These are phyloP conservation scores for Choloepus hoffmanni DNA, from an alignment of 2,113 vertebrate genomes.

Conservation along the genomic window DNA sequence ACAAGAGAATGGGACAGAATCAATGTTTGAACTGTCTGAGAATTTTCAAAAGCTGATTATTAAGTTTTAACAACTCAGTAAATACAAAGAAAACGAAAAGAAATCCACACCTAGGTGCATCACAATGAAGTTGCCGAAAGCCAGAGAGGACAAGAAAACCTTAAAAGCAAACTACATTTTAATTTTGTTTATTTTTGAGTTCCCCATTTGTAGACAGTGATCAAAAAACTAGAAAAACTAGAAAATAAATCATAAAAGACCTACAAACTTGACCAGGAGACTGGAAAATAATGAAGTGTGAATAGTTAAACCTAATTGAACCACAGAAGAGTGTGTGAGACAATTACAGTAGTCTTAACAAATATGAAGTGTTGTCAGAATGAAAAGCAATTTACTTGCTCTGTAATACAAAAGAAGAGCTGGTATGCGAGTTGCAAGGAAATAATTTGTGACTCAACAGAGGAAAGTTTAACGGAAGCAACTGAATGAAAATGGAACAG, in stretches of 20 bases:
- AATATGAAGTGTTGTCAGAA: background rate
- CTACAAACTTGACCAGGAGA: no score
- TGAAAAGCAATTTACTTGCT: conserved; percentile 43
- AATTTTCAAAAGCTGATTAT: background rate
- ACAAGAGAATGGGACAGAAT: background rate
- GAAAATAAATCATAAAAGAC: background rate
- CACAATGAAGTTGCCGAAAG: background rate
- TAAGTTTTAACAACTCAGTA: background rate
- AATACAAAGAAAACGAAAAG: background rate
- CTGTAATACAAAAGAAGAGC: background rate
- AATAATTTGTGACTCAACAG: conserved; percentile 35
- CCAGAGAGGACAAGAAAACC: background rate
- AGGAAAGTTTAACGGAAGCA: conserved; percentile 43
- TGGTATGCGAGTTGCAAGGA: background rate
- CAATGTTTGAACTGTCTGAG: background rate
- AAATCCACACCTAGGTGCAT: background rate
- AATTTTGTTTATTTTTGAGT: conserved; percentile 14
- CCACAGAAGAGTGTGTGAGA: background rate
- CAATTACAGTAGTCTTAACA: conserved; percentile 45
- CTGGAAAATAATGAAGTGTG: background rate
- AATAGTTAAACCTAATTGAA: background rate
- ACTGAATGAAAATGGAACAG: conserved; percentile 35
- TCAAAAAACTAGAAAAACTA: background rate
- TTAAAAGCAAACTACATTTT: background rate
- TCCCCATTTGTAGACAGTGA: background rate